Conservation (phyloP, 1,140 invertebrate species). For the Phthorimaea operculella region DNA sequence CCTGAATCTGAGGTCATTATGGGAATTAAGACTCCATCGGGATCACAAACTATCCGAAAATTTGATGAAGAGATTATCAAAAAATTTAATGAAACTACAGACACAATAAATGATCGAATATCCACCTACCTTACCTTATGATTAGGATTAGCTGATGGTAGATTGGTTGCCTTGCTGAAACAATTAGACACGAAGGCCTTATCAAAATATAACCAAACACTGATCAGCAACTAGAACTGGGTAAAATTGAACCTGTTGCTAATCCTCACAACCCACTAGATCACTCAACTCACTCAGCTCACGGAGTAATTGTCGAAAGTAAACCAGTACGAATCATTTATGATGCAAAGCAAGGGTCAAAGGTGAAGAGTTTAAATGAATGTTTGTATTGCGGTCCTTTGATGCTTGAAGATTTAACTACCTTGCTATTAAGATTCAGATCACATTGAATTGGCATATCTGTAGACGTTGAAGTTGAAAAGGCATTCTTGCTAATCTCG, state of each 20-base stretch:
- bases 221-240: constrained; percentile 15
- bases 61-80: constrained; percentile 21
- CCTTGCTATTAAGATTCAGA: constrained; percentile 18
- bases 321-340: constrained; percentile 16
- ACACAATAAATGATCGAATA: constrained; percentile 13
- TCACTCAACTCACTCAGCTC: constrained; percentile 17
- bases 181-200: constrained; percentile 6
- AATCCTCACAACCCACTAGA: neutral
- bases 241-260: constrained; percentile 11
- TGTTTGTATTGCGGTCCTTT: constrained; percentile 19
- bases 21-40: constrained; percentile 20
- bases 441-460: constrained; percentile 15
- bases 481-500: constrained; percentile 20
- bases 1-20: constrained; percentile 18
- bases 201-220: constrained; percentile 3
- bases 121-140: constrained; percentile 14
- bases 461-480: constrained; percentile 24
- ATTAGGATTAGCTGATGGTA: constrained; percentile 19
- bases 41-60: constrained; percentile 22
- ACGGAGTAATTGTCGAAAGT: constrained; percentile 3
- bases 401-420: constrained; percentile 20
- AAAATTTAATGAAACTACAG: constrained; percentile 20
- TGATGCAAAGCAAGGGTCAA: constrained; percentile 16
- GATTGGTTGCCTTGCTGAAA: constrained; percentile 14
- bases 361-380: constrained; percentile 19